Percentiles rank a stretch among this genome's conserved stretches.
phyloP scores from a whole-genome alignment of 2,888 invertebrate genomes.

The Cheilosia soror region DNA sequence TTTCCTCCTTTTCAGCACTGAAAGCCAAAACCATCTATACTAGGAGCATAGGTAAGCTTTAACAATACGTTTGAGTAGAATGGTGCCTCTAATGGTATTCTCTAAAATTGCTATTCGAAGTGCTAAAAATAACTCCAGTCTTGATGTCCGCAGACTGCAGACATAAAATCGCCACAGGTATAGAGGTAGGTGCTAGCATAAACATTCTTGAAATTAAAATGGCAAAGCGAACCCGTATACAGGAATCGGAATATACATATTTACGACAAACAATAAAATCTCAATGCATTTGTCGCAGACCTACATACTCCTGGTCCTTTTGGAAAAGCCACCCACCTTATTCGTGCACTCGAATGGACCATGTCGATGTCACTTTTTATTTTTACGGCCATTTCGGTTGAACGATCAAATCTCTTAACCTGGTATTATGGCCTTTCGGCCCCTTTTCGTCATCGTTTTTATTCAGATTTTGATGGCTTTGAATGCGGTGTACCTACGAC shows the following conservation, averaged over 20 bases:
- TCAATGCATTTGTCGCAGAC: constrained; percentile 27
- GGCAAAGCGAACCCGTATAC: constrained; percentile 16
- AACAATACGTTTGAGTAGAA: background rate
- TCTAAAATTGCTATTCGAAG: background rate
- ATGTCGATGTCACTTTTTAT: constrained; percentile 46
- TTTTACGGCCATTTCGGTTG: constrained; percentile 55
- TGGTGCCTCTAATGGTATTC: background rate
- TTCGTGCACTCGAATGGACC: constrained; percentile 37
- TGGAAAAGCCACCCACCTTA: background rate
- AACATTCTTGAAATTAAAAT: constrained; percentile 34
- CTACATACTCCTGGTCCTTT: background rate
- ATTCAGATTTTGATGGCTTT: constrained; percentile 51
- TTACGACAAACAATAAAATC: constrained; percentile 59
- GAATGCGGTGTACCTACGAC: constrained; percentile 26
- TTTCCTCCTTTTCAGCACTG: no score
- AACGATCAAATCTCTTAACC: constrained; percentile 64
- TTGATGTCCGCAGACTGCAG: constrained; percentile 3
- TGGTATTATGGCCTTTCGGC: constrained; percentile 1
- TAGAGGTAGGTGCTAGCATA: background rate
- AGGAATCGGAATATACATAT: constrained; percentile 41
- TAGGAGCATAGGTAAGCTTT: background rate
- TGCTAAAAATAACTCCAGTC: background rate
- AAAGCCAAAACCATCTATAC: no score
- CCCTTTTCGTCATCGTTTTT: constrained; percentile 1
- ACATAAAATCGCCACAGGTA: constrained; percentile 38